Percentiles rank a stretch among this genome's conserved stretches.
Evolutionary conservation across 2,113 vertebrate genomes (phyloP).

Genomic region (Amazona guildingii): DNA sequence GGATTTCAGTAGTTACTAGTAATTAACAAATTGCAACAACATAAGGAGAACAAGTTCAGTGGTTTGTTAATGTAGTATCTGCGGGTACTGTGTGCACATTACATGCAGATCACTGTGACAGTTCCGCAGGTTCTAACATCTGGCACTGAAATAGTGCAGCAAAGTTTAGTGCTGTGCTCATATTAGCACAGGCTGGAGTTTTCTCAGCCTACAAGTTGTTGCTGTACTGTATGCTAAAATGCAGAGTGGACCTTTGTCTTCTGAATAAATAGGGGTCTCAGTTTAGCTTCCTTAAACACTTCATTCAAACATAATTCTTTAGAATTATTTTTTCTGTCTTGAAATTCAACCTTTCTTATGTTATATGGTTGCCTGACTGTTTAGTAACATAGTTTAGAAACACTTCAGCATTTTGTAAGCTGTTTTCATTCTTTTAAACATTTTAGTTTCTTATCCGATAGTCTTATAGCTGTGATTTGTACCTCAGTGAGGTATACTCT

Average conservation of each 20-base stretch:
- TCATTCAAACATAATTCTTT: not conserved
- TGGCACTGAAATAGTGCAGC: not conserved
- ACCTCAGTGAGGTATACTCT: not conserved
- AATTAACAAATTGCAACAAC: not conserved
- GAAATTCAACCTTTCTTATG: not conserved
- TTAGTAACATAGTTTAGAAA: not conserved
- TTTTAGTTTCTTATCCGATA: not conserved
- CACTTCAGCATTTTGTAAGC: not conserved
- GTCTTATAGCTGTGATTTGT: not conserved
- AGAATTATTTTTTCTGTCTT: not conserved
- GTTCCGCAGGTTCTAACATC: not conserved
- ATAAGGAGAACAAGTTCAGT: not conserved
- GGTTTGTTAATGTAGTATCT: not conserved
- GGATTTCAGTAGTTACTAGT: not conserved
- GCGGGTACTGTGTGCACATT: not conserved
- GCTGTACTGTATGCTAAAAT: rapidly evolving
- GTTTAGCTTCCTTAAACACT: not conserved
- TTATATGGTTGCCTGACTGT: not conserved
- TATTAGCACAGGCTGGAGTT: not conserved
- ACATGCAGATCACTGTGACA: not conserved
- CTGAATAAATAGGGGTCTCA: not conserved
- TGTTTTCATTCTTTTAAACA: not conserved
- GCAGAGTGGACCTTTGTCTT: not conserved
- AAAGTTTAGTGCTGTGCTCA: rapidly evolving
- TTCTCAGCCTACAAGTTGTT: not conserved